Percentiles rank a stretch among this genome's conserved stretches.
Conservation (phyloP, 2,113 vertebrate species). For the Hypocryptadius cinnamomeus region DNA sequence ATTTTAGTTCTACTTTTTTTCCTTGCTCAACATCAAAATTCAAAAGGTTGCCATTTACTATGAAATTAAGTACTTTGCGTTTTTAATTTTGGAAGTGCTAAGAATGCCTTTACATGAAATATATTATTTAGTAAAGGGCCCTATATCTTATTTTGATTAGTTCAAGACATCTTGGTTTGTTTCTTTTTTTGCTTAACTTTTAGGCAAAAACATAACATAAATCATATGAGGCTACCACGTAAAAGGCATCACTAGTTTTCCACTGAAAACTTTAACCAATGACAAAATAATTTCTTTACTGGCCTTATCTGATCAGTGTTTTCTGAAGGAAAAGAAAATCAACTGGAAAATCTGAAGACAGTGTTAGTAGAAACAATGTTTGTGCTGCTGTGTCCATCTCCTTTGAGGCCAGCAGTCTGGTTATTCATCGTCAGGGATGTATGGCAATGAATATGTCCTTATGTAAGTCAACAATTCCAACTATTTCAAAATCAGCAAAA, state of each 20-base stretch:
- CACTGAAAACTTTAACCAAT: not conserved
- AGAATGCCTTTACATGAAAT: not conserved
- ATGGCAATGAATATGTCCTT: not conserved
- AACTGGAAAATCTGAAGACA: not conserved
- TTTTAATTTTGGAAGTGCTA: not conserved
- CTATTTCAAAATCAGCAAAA: not conserved
- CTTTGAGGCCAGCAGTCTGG: not conserved
- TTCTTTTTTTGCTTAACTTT: not conserved
- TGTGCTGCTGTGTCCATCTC: not conserved
- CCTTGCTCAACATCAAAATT: not conserved
- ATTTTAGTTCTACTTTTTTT: not conserved
- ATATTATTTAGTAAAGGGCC: not conserved
- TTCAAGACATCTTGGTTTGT: not conserved
- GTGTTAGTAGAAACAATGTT: not conserved
- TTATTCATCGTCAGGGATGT: not conserved
- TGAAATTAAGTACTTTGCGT: accelerated
- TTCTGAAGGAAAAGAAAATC: not conserved
- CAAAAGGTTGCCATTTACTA: not conserved
- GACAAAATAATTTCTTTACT: not conserved
- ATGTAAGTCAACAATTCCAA: not conserved
- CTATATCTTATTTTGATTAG: not conserved
- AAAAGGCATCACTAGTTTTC: not conserved
- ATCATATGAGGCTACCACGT: not conserved
- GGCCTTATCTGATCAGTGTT: not conserved
- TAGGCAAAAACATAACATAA: not conserved